phyloP scores from a whole-genome alignment of 2,888 invertebrate genomes.

The Reticulitermes lucifugus region DNA sequence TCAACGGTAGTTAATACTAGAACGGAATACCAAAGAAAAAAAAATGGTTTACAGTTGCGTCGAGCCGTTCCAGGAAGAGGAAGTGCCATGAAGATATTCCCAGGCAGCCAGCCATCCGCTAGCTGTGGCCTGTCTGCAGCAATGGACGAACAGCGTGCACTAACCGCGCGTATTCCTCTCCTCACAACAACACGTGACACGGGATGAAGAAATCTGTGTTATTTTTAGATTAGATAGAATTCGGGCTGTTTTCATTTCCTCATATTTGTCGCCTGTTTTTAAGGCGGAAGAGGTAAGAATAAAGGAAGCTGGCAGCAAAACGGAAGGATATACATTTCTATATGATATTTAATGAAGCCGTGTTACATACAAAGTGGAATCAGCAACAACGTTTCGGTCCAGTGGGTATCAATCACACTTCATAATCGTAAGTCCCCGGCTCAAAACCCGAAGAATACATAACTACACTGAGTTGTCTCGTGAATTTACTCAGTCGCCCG shows the following conservation, averaged over 20 bases:
- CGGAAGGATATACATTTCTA: background rate
- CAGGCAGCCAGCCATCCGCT: background rate
- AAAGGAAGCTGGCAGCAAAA: background rate
- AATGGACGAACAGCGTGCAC: background rate
- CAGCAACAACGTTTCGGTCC: no score
- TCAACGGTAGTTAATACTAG: background rate
- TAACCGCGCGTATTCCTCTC: background rate
- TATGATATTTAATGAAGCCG: background rate
- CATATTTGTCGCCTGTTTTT: slow-evolving; percentile 34
- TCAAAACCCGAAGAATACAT: no score
- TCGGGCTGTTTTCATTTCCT: slow-evolving; percentile 27
- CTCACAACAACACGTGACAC: background rate
- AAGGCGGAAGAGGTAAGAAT: background rate
- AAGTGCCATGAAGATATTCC: slow-evolving; percentile 2
- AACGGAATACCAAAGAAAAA: no score
- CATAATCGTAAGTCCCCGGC: no score
- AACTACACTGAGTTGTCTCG: no score
- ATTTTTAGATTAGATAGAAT: slow-evolving; percentile 30
- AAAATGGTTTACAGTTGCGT: slow-evolving; percentile 4
- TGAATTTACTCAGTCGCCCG: no score
- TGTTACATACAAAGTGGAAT: background rate
- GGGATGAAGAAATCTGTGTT: slow-evolving; percentile 29
- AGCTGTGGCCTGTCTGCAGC: no score
- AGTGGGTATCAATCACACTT: no score
- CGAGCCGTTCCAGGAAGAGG: slow-evolving; percentile 22